Evolutionary conservation across 35 echinoderm and acorn worm genomes (phyloP).

Genomic region (Holothuria glaberrima): DNA sequence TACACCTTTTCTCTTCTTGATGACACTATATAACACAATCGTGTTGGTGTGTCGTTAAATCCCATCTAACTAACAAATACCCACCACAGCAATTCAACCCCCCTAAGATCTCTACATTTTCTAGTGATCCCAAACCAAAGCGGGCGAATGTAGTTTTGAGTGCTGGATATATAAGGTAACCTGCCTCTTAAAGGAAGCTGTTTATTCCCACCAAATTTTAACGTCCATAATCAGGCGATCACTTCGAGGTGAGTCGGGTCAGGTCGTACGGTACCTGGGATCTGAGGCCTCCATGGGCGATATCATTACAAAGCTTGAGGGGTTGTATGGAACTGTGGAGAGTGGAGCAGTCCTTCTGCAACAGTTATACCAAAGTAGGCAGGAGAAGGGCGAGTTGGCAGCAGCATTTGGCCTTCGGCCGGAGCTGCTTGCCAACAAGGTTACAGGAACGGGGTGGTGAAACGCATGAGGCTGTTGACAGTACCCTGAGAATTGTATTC

Average conservation of each 20-base stretch:
- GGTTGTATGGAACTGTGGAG: constrained; percentile 10
- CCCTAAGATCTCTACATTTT: constrained; percentile 29
- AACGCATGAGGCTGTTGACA: not conserved
- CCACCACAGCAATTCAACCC: not conserved
- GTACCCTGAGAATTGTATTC: constrained; percentile 13
- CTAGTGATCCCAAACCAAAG: constrained; percentile 26
- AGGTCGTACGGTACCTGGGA: constrained; percentile 3
- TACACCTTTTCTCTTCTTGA: too few relatives aligned
- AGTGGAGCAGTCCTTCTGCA: constrained; percentile 40
- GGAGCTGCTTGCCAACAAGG: not conserved
- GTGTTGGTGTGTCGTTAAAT: too few relatives aligned
- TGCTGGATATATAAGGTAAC: constrained; percentile 39
- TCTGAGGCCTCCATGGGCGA: not conserved
- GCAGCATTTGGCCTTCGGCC: constrained; percentile 21
- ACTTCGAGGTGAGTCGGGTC: constrained; percentile 2
- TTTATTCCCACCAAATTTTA: not conserved
- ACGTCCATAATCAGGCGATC: constrained; percentile 32
- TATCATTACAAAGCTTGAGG: not conserved
- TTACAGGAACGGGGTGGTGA: not conserved
- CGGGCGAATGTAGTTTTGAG: constrained; percentile 31
- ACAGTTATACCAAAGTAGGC: not conserved
- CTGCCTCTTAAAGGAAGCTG: not conserved
- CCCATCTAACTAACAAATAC: too few relatives aligned
- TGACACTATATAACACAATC: too few relatives aligned
- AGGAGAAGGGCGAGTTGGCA: not conserved